A percentile compares a stretch with the other conserved stretches of the same genome.
These are phyloP conservation scores for Trididemnum nubilum DNA, from an alignment of 23 tunicate genomes.

Conservation along the genomic window DNA sequence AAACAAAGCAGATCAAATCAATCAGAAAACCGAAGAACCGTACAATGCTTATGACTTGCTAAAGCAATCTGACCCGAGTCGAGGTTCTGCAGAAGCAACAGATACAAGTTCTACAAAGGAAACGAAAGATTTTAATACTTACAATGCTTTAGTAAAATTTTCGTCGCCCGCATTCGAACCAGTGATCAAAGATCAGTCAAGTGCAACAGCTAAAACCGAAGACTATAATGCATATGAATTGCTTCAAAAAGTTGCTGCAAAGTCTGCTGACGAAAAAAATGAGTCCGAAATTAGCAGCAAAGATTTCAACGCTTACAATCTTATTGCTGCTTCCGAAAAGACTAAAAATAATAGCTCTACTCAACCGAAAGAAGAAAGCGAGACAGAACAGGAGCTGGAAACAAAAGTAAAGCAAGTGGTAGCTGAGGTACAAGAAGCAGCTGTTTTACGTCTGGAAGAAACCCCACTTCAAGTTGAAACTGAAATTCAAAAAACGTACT, in stretches of 20 bases:
- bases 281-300: background rate
- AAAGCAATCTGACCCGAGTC: too few species aligned
- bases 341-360: background rate
- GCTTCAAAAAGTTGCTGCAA: background rate
- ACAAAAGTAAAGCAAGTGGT: background rate
- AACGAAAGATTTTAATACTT: too few species aligned
- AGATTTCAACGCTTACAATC: background rate
- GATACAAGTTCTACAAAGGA: too few species aligned
- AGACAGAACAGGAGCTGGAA: background rate
- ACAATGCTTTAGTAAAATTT: too few species aligned
- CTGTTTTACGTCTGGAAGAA: background rate
- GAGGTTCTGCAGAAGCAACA: too few species aligned
- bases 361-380: background rate
- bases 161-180: too few species aligned
- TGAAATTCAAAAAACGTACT: too few species aligned
- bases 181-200: background rate
- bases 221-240: constrained; percentile 20
- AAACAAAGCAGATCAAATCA: background rate
- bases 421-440: background rate
- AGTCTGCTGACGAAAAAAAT: background rate
- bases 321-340: background rate
- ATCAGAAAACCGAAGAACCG: too few species aligned
- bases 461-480: too few species aligned
- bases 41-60: too few species aligned
- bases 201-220: background rate